Evolutionary conservation across 1,140 invertebrate species (phyloP).

Genomic region (Macrosteles quadrilineatus): DNA sequence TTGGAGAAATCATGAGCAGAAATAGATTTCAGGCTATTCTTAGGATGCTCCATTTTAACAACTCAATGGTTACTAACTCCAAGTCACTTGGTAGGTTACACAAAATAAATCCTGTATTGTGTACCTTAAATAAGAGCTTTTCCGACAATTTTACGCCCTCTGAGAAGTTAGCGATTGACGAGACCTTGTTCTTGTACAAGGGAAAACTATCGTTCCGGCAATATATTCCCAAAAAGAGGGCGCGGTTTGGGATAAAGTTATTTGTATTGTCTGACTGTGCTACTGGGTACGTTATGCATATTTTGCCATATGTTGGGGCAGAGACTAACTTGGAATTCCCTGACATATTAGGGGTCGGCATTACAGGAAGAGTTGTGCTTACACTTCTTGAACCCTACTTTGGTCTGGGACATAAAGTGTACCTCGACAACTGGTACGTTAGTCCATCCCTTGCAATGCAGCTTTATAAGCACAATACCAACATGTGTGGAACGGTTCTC

Average conservation of each 20-base stretch:
- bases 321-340: too few species aligned
- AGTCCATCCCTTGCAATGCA: too few species aligned
- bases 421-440: too few species aligned
- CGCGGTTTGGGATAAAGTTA: neutral
- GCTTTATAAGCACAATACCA: too few species aligned
- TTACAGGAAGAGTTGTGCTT: too few species aligned
- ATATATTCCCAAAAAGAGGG: neutral
- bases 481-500: too few species aligned
- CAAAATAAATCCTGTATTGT: neutral
- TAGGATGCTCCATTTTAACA: neutral
- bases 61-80: too few species aligned
- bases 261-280: conserved; percentile 5
- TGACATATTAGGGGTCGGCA: too few species aligned
- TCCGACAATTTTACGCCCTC: neutral
- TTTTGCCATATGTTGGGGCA: too few species aligned
- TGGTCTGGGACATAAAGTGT: too few species aligned
- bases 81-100: neutral
- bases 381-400: too few species aligned
- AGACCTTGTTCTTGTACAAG: conserved; percentile 3
- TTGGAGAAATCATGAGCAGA: neutral
- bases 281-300: neutral
- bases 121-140: neutral
- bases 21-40: neutral
- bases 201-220: neutral
- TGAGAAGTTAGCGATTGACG: neutral